These are phyloP conservation scores for Chrysina gloriosa DNA, from an alignment of 2,888 invertebrate species.

Conservation along the genomic window DNA sequence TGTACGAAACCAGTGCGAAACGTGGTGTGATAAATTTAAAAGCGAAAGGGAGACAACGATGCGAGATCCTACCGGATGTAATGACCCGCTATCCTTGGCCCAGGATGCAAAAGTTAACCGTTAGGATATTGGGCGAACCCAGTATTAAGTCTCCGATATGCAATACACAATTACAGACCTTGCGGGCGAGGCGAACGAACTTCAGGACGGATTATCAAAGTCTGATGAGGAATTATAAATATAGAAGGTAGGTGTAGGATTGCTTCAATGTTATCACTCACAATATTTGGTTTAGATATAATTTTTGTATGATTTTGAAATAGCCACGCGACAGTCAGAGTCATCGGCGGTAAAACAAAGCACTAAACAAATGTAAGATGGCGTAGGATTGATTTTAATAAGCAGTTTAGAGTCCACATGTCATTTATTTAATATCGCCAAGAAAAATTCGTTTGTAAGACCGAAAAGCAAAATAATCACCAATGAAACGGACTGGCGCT, in stretches of 20 bases:
- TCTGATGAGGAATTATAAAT: constrained; percentile 57
- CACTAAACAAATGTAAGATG: too few species aligned
- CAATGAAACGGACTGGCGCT: too few species aligned
- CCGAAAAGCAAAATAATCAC: too few species aligned
- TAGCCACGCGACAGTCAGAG: too few species aligned
- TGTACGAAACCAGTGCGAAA: constrained; percentile 73
- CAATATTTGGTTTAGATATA: too few species aligned
- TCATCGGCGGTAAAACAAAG: too few species aligned
- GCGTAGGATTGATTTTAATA: too few species aligned
- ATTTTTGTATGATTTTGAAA: too few species aligned
- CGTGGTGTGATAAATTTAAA: constrained; percentile 70
- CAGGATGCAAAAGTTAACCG: constrained; percentile 69
- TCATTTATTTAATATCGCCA: too few species aligned
- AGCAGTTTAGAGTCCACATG: too few species aligned
- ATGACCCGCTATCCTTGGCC: constrained; percentile 57
- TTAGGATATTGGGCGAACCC: constrained; percentile 77
- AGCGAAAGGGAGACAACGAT: constrained; percentile 82
- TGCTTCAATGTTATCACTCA: too few species aligned
- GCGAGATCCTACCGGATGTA: constrained; percentile 68
- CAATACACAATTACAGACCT: constrained; percentile 65
- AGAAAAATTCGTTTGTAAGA: too few species aligned
- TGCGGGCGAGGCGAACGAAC: constrained; percentile 64
- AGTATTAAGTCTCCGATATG: constrained; percentile 69
- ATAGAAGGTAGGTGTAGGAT: constrained; percentile 59
- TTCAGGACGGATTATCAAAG: constrained; percentile 53